Evolutionary conservation across 2,888 invertebrate species (phyloP), one percentile per base, ranked within the genome.

Genomic region (Pimpla rufipes): DNA sequence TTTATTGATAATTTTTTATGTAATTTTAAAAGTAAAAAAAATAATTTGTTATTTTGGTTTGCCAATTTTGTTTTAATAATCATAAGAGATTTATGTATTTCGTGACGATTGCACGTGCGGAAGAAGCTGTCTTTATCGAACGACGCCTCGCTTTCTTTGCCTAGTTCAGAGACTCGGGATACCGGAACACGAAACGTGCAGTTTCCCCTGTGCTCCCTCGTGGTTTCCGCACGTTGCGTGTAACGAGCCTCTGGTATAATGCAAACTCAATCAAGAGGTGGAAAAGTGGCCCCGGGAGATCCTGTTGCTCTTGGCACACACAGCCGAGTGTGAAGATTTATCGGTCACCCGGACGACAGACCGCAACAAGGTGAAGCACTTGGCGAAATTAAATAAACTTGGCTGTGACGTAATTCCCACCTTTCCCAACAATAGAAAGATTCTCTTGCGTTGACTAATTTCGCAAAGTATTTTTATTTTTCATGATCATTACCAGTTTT

Each of bases 291-390:
- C 42, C 45, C 35, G 78, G 37, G 67, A 64, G 37, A 74, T 67
- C 21, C 64, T 66, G 23, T 75, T 23, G 18, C 52, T 57, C 47
- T 55, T 35, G 29, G 21, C n/a, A 29, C 16, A 18, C 21, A 18
- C 18, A n/a, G 52, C n/a, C 62, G 73, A 52, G 81, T 62, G 84
- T 67, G 71, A 76, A 79, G 66, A 79, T 79, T 73, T 79, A 79
- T 85, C 62, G 29, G 21, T 40, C 50, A 79, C 79, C 79, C 68
- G 59, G 10, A 13, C 57, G 13, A 6, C 6, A 45, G 45, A n/a
- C n/a, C 10, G 42, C 10, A 42, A 42, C n/a, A 42, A 42, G 5
- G 11, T 2, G 42, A 42, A 42, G 42, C n/a, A n/a, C n/a, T n/a
- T n/a, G n/a, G n/a, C n/a, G n/a, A n/a, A n/a, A n/a, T n/a, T n/a